phyloP scores from a whole-genome alignment of 1,140 invertebrate genomes.

The Akabosia matsudoensis region DNA sequence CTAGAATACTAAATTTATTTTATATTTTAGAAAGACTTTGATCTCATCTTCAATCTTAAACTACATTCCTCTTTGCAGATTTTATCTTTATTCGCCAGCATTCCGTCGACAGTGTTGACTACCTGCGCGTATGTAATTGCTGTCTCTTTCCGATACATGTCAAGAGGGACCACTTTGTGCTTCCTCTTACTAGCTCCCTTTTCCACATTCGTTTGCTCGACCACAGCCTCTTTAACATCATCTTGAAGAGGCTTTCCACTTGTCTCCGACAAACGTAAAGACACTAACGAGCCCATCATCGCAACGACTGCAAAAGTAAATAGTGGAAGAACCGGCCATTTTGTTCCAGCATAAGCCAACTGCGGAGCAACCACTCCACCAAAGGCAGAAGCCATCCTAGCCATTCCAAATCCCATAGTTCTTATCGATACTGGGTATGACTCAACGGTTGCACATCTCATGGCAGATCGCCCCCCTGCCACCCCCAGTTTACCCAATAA shows the following conservation, averaged over 20 bases:
- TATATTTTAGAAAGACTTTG: no score
- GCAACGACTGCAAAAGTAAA: conserved; percentile 31
- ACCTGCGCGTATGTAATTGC: background rate
- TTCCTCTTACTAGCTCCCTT: background rate
- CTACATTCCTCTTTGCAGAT: no score
- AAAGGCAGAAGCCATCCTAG: background rate
- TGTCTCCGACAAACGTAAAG: conserved; percentile 32
- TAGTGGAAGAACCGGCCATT: conserved; percentile 29
- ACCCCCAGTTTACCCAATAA: conserved; percentile 29
- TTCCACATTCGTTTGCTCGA: background rate
- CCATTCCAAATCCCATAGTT: conserved; percentile 12
- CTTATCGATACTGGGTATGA: background rate
- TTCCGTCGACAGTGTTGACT: background rate
- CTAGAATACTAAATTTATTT: no score
- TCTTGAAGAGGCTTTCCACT: conserved; percentile 33
- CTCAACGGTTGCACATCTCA: conserved; percentile 10
- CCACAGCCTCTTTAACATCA: background rate
- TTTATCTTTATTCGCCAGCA: background rate
- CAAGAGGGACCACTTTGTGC: background rate
- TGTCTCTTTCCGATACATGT: background rate
- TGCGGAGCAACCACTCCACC: background rate
- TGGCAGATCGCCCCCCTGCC: background rate
- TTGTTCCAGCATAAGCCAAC: conserved; percentile 1
- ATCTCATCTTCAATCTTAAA: no score
- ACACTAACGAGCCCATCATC: conserved; percentile 26